Conservation (phyloP, 2,113 vertebrate species). For the Psittacus erithacus region DNA sequence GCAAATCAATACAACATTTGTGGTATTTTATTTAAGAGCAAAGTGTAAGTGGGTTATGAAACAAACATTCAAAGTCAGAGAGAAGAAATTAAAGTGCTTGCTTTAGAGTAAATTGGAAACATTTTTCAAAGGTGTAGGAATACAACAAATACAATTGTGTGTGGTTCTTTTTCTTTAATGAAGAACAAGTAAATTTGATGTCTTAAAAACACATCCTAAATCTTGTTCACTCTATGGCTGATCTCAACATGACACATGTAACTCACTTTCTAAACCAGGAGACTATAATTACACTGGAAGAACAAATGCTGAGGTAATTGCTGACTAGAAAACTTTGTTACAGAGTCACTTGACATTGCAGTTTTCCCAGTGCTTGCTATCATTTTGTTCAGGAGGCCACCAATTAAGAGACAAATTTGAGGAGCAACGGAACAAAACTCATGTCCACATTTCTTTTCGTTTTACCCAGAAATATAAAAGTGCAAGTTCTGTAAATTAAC, state of each 20-base stretch:
- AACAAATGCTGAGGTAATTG: conserved; percentile 14
- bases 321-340: background rate
- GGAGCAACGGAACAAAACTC: conserved; percentile 16
- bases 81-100: conserved; percentile 30
- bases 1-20: background rate
- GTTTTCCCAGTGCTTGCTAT: background rate
- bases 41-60: background rate
- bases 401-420: background rate
- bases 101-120: background rate
- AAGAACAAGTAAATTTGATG: background rate
- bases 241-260: background rate
- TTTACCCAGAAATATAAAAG: conserved; percentile 74
- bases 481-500: conserved; percentile 71
- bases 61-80: conserved; percentile 1
- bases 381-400: background rate
- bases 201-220: background rate
- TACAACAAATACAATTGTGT: background rate
- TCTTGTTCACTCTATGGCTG: background rate
- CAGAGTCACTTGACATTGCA: background rate
- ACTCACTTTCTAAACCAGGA: background rate
- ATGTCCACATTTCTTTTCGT: conserved; percentile 25
- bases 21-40: conserved; percentile 51
- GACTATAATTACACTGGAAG: conserved; percentile 1
- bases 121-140: background rate
- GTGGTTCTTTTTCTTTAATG: background rate